Conservation (phyloP, 2,797 vertebrate species). For the Podargus strigoides region DNA sequence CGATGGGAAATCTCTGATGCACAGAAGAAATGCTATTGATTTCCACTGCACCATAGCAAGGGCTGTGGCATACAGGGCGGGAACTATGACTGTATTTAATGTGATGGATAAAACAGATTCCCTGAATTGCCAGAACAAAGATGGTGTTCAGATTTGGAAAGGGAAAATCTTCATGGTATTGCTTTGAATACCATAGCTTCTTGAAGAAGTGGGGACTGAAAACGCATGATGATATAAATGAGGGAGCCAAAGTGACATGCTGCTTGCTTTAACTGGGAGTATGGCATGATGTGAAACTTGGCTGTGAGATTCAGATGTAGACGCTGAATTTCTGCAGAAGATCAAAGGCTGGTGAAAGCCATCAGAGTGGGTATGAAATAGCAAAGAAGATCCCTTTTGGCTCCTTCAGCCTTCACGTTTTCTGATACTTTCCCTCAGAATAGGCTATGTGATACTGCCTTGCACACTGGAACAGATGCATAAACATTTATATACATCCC, state of each 20-base stretch:
- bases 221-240: fast-evolving
- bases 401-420: neutral
- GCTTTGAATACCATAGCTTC: neutral
- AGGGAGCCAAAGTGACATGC: neutral
- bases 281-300: neutral
- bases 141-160: neutral
- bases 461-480: neutral
- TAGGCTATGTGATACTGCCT: neutral
- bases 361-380: neutral
- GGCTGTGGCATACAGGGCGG: neutral
- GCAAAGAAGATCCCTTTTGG: neutral
- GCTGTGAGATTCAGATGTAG: neutral
- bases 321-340: neutral
- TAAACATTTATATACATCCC: neutral
- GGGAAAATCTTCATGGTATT: neutral
- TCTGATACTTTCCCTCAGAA: neutral
- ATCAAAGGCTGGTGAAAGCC: neutral
- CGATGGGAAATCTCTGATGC: neutral
- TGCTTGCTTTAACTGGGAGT: neutral
- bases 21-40: neutral
- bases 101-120: neutral
- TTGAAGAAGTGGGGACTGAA: neutral
- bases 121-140: neutral
- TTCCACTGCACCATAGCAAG: neutral
- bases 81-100: neutral